These are phyloP conservation scores for Choloepus didactylus DNA, from an alignment of 2,797 vertebrate genomes.

Conservation along the genomic window DNA sequence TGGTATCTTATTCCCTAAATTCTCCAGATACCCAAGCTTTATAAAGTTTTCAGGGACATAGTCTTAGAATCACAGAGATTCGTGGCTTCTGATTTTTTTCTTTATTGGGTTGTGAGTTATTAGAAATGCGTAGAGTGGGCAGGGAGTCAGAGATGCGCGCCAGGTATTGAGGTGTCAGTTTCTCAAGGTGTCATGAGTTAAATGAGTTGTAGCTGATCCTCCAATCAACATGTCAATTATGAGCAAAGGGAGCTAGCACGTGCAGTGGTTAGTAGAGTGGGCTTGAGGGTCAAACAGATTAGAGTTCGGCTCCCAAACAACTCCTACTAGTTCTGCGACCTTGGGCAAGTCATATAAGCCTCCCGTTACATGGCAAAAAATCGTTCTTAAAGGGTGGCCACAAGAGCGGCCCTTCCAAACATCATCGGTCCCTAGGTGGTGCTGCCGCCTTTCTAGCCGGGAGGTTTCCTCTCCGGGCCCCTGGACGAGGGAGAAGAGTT, in stretches of 20 bases:
- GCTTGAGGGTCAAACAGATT: background rate
- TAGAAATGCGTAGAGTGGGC: background rate
- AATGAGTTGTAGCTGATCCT: background rate
- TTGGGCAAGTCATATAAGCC: background rate
- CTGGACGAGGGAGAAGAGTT: background rate
- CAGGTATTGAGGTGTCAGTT: background rate
- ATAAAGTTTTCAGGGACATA: background rate
- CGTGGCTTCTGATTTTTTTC: background rate
- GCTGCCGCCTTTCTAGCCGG: background rate
- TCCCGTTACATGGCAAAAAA: background rate
- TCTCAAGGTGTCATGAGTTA: background rate
- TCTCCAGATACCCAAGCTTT: background rate
- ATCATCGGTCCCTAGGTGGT: background rate
- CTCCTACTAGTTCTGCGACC: background rate
- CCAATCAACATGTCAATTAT: background rate
- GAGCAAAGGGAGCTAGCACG: background rate
- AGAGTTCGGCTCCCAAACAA: background rate
- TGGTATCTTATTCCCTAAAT: background rate
- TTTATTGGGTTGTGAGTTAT: background rate
- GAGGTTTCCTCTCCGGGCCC: background rate
- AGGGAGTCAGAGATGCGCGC: background rate
- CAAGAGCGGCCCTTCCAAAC: background rate
- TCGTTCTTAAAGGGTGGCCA: background rate
- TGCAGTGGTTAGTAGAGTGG: background rate
- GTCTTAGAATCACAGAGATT: background rate